Conservation (phyloP, 2,797 vertebrate genomes). For the Spizella passerina region DNA sequence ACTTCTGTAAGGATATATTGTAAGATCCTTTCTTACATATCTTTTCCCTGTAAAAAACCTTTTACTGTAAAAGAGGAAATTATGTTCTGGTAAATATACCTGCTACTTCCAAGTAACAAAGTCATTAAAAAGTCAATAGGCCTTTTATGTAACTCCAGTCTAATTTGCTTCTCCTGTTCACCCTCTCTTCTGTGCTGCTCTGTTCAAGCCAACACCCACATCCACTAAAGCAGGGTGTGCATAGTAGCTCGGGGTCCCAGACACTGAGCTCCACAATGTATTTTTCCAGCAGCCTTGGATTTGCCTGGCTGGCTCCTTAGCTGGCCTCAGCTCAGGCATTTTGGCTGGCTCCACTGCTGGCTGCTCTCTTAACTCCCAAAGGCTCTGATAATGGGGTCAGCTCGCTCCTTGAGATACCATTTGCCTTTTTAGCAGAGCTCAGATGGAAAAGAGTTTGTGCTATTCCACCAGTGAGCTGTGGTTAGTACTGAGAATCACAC, state of each 20-base stretch:
- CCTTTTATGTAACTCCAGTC: neutral
- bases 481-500: neutral
- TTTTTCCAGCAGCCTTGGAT: conserved; percentile 68
- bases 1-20: neutral
- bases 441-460: neutral
- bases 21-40: neutral
- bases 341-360: conserved; percentile 61
- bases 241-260: conserved; percentile 49
- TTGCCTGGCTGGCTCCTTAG: conserved; percentile 58
- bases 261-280: neutral
- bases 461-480: neutral
- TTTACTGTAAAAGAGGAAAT: conserved; percentile 2
- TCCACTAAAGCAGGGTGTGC: conserved; percentile 17
- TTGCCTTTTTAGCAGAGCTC: neutral
- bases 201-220: conserved; percentile 27
- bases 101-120: conserved; percentile 3
- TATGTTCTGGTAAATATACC: conserved; percentile 33
- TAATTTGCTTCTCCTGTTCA: neutral
- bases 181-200: neutral
- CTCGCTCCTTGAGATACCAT: conserved; percentile 42
- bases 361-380: conserved; percentile 54
- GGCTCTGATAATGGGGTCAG: conserved; percentile 52
- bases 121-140: conserved; percentile 8
- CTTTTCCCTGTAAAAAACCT: neutral
- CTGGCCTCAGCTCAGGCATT: conserved; percentile 61